Conservation (phyloP, 2,797 vertebrate genomes). For the Malurus leucopterus region DNA sequence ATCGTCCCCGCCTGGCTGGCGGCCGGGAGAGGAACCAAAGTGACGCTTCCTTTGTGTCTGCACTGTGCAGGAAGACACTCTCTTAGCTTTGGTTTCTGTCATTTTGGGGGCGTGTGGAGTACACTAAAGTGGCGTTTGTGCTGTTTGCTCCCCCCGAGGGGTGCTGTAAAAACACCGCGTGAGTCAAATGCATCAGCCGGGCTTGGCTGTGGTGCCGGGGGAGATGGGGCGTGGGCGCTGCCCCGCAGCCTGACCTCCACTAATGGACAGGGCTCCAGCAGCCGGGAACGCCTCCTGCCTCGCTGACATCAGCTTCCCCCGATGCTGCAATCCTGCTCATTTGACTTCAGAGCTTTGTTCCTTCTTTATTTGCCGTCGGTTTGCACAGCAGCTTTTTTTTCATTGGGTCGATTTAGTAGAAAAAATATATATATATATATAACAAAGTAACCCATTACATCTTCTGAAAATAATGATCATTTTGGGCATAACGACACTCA, state of each 20-base stretch:
- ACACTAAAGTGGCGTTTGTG: neutral
- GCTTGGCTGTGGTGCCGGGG: neutral
- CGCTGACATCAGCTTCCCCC: neutral
- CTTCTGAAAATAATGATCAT: neutral
- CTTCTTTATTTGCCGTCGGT: neutral
- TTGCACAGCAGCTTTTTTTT: neutral
- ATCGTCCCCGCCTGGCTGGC: neutral
- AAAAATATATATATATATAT: neutral
- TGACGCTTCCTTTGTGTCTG: neutral
- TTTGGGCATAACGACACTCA: neutral
- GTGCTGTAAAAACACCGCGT: neutral
- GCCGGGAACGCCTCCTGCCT: neutral
- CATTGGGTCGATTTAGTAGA: neutral
- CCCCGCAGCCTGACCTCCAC: neutral
- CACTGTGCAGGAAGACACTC: neutral
- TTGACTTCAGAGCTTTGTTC: neutral
- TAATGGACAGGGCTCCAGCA: neutral
- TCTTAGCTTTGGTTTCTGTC: neutral
- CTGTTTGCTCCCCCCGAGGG: neutral
- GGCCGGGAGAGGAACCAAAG: neutral
- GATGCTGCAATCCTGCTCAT: fast-evolving
- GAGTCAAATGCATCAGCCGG: neutral
- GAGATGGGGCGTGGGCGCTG: neutral
- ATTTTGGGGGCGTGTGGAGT: neutral
- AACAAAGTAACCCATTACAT: neutral